phyloP scores from a whole-genome alignment of 2,113 vertebrate genomes.

The Thamnaconus septentrionalis region DNA sequence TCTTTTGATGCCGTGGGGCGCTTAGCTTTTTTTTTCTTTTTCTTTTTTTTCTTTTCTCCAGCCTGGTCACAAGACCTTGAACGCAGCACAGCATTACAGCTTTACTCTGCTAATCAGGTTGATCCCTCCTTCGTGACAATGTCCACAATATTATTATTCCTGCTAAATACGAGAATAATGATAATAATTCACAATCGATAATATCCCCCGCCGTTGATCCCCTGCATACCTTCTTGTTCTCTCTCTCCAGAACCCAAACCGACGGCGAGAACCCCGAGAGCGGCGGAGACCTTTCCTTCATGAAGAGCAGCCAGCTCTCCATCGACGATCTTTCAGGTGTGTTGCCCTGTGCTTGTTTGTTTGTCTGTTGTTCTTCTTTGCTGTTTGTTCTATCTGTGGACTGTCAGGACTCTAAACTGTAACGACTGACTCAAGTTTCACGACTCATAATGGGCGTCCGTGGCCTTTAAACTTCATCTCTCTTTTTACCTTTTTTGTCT shows the following conservation, averaged over 20 bases:
- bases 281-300: slow-evolving; percentile 81
- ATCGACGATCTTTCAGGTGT: slow-evolving; percentile 89
- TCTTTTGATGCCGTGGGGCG: slow-evolving; percentile 2
- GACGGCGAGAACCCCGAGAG: slow-evolving; percentile 84
- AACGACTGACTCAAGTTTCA: no score
- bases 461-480: no score
- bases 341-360: neutral
- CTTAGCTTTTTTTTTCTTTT: slow-evolving; percentile 17
- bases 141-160: slow-evolving; percentile 39
- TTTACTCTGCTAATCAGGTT: slow-evolving; percentile 58
- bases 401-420: no score
- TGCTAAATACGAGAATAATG: slow-evolving; percentile 24
- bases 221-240: slow-evolving; percentile 8
- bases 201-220: slow-evolving; percentile 10
- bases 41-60: neutral
- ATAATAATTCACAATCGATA: slow-evolving; percentile 42
- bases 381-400: neutral
- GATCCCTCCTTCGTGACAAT: slow-evolving; percentile 53
- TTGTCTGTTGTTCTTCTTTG: neutral
- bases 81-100: slow-evolving; percentile 17
- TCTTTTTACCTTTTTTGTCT: neutral
- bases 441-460: no score
- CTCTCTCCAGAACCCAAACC: slow-evolving; percentile 86
- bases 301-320: slow-evolving; percentile 85
- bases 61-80: slow-evolving; percentile 60